Evolutionary conservation across 2,888 invertebrate genomes (phyloP), one percentile per base, ranked within the genome.

Genomic region (Cenopis cana): DNA sequence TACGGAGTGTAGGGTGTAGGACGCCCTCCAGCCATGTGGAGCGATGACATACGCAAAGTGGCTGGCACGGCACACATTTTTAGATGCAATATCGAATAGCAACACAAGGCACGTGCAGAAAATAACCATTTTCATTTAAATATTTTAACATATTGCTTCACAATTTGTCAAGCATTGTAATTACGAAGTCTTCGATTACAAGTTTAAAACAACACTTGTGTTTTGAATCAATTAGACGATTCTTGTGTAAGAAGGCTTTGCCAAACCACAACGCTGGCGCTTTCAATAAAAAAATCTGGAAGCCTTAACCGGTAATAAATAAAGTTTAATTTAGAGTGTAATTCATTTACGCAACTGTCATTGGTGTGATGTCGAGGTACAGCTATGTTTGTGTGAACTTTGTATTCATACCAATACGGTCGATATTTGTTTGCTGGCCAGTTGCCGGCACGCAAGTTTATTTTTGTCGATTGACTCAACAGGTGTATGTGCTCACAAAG

Each of bases 181-280:
- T 56, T 17, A 17, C 17, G 33, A 56, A 56, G 33, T 36, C 56
- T 56, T 36, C 56, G 56, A 56, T 56, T 56, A 56, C 56, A 33
- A 56, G 11, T 56, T 56, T 56, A 36, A 17, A 56, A 56, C 56
- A 56, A 56, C 36, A 52, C 62, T 62, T 62, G 62, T 62, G 50
- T 52, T 62, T 62, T 62, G 52, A 62, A 62, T 62, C 62, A 62
- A 62, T 62, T 62, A 62, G 52, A 52, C 62, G 17, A 52, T 20
- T 52, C 50, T 62, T 62, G 18, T 50, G 50, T 62, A 52, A 62
- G 62, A 12, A 62, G 62, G 36, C 50, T 62, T 62, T 62, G 52
- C 36, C 36, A 62, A 20, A 62, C 62, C 62, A 18, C 3, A 36
- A 4, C 0, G 8, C 20, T 36, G 10, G 2, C 33, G 12, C 62